Percentiles rank a stretch among this genome's conserved stretches.
Evolutionary conservation across 2,888 invertebrate species (phyloP).

Genomic region (Catocala nupta): DNA sequence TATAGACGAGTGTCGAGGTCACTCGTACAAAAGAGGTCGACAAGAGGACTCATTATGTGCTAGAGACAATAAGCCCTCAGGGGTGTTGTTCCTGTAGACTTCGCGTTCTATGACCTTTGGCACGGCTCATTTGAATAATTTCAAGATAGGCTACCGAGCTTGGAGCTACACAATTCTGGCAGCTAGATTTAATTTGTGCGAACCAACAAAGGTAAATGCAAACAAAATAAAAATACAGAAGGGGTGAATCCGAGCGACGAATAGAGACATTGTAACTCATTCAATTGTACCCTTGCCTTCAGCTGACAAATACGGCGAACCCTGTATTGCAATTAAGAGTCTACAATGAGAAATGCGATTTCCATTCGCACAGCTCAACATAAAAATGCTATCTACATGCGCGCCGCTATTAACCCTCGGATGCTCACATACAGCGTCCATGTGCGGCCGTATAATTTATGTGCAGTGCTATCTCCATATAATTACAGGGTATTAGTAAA

Average conservation of each 20-base stretch:
- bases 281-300: conserved; percentile 19
- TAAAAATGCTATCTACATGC: neutral
- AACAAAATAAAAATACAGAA: conserved; percentile 1
- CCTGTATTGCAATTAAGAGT: conserved; percentile 33
- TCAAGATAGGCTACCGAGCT: conserved; percentile 12
- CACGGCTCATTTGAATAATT: conserved; percentile 56
- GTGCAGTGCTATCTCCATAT: conserved; percentile 13
- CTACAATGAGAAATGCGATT: conserved; percentile 30
- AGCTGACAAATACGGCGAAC: conserved; percentile 18
- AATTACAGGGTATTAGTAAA: conserved; percentile 17
- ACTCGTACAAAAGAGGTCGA: conserved; percentile 33
- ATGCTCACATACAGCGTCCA: neutral
- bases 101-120: conserved; percentile 51
- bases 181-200: conserved; percentile 19
- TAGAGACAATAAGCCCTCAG: conserved; percentile 65
- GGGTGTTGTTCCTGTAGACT: conserved; percentile 52
- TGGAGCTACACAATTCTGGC: neutral
- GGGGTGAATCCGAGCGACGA: conserved; percentile 24
- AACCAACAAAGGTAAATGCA: conserved; percentile 9
- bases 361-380: conserved; percentile 20
- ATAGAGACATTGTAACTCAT: conserved; percentile 22
- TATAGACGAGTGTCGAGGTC: conserved; percentile 29
- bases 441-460: neutral
- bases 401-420: neutral
- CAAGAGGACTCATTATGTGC: conserved; percentile 66